Evolutionary conservation across 2,113 vertebrate genomes (phyloP).

Genomic region (Limnothrissa miodon): DNA sequence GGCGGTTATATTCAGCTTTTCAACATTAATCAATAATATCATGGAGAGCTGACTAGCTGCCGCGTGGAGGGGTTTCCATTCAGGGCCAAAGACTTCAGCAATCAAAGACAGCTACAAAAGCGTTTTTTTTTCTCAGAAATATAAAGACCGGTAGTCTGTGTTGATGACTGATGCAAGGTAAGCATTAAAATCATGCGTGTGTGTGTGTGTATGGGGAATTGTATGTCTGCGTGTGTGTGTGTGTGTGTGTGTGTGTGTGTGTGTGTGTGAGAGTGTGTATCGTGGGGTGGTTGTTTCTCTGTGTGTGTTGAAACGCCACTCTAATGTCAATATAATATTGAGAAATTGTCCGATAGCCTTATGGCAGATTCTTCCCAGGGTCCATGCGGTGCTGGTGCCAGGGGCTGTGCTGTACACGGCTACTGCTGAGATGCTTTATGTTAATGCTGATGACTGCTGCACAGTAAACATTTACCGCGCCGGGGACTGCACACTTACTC

Average conservation of each 20-base stretch:
- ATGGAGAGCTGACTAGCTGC: neutral
- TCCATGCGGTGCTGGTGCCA: neutral
- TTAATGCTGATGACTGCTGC: neutral
- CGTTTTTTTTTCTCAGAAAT: neutral
- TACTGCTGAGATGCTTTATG: neutral
- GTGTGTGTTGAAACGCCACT: neutral
- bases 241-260: too few relatives aligned
- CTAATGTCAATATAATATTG: neutral
- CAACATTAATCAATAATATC: neutral
- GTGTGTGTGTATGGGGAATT: too few relatives aligned
- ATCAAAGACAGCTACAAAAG: neutral
- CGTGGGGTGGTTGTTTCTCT: too few relatives aligned
- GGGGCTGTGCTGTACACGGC: neutral
- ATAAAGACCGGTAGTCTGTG: neutral
- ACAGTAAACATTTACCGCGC: neutral
- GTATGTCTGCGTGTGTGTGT: too few relatives aligned
- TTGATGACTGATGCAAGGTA: neutral
- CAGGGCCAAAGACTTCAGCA: neutral
- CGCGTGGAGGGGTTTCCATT: neutral
- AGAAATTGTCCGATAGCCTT: neutral
- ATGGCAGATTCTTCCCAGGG: neutral
- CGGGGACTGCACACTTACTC: neutral
- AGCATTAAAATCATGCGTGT: neutral
- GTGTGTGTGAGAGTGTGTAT: neutral
- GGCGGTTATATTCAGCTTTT: neutral